Evolutionary conservation across 1,140 invertebrate genomes (phyloP).

Genomic region (Drosophila serrata): DNA sequence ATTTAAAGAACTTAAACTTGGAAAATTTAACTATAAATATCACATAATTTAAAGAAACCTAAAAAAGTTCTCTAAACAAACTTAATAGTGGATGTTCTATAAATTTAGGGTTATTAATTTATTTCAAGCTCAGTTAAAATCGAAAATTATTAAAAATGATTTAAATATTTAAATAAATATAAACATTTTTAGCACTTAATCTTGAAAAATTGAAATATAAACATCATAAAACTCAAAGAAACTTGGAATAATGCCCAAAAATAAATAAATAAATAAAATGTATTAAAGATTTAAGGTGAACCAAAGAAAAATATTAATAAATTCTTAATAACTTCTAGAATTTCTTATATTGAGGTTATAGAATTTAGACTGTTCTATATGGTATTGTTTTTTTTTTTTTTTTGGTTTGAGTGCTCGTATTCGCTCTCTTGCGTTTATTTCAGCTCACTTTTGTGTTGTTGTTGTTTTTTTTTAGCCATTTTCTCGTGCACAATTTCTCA

Average conservation of each 20-base stretch:
- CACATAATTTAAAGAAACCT: no score
- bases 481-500: conserved; percentile 28
- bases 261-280: no score
- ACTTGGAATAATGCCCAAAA: neutral
- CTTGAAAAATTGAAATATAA: fast-evolving
- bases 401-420: conserved; percentile 10
- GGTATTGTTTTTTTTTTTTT: conserved; percentile 5
- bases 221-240: neutral
- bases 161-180: no score
- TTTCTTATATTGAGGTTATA: neutral
- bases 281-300: neutral
- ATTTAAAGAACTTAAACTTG: neutral
- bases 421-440: conserved; percentile 12
- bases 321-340: neutral
- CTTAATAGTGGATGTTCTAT: no score
- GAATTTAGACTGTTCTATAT: neutral
- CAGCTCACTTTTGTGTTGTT: conserved; percentile 5
- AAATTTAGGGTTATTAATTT: no score
- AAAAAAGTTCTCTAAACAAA: no score
- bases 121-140: no score
- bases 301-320: neutral
- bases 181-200: neutral
- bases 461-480: conserved; percentile 6
- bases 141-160: no score
- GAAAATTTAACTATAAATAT: fast-evolving